Evolutionary conservation across 2,113 vertebrate genomes (phyloP), one percentile per base, ranked within the genome.

Genomic region (Glaucomys volans): DNA sequence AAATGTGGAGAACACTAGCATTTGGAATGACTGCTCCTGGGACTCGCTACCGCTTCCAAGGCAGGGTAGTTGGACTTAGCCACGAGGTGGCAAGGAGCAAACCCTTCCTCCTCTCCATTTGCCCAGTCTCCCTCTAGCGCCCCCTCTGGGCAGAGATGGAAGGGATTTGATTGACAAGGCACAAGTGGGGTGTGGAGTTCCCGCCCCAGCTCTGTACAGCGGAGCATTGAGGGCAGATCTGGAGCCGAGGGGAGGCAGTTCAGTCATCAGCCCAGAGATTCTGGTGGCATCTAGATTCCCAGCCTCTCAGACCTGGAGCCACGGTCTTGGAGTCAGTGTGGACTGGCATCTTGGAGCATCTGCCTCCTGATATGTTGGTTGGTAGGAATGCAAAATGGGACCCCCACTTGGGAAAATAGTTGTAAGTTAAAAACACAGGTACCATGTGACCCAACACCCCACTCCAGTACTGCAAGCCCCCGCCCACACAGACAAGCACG

Each of bases 401-500:
- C 18, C 3, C 22, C 35, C 28, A 30, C 26, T 77, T 59, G 17
- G n/a, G 42, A 82, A 37, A 71, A 77, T 13, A 24, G 28, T 42
- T 40, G 7, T 8, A 57, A 72, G 37, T 64, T 50, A 79, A 44
- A 67, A 52, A 28, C 12, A 28, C 13, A 44, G 1, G n/a, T 35
- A 11, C 32, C 35, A 10, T 5, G 22, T 0, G 5, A 67, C 54
- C 8, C 35, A 67, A 9, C 32, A 7, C 0, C 13, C 26, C 40
- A 1, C 17, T 37, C 47, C 62, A 62, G 30, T 54, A 67, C 11
- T 4, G 57, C 59, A 76, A 37, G 16, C 40, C 2, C n/a, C 5
- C 1, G 59, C 8, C 50, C 67, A 20, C 22, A 4, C 20, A n/a
- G 47, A 22, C 7, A 20, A 26, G 30, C 12, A 6, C 12, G 8